Percentiles rank a stretch among this genome's conserved stretches.
phyloP scores from a whole-genome alignment of 2,888 invertebrate species.

The Celastrina argiolus region DNA sequence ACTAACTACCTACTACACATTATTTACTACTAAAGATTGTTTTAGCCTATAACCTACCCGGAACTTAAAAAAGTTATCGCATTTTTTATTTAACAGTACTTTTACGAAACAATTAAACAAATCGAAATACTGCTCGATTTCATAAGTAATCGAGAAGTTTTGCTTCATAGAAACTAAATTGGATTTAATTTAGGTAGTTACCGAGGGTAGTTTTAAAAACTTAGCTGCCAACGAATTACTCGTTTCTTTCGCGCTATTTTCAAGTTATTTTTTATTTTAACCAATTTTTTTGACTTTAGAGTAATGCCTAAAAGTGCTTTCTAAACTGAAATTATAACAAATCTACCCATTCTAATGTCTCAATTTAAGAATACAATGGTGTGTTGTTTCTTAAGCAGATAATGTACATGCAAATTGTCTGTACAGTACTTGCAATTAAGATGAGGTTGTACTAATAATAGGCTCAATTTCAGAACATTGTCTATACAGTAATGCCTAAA shows the following conservation, averaged over 20 bases:
- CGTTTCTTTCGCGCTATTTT: too few relatives aligned
- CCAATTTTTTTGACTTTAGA: too few relatives aligned
- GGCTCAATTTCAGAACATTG: constrained; percentile 21
- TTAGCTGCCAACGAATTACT: too few relatives aligned
- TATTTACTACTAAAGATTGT: too few relatives aligned
- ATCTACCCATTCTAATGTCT: constrained; percentile 35
- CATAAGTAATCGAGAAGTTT: not conserved
- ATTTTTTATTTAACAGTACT: too few relatives aligned
- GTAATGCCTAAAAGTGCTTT: not conserved
- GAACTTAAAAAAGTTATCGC: not conserved
- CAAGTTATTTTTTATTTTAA: too few relatives aligned
- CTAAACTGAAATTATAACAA: not conserved
- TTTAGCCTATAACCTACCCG: not conserved
- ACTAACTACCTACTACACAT: too few relatives aligned
- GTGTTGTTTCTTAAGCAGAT: constrained; percentile 38
- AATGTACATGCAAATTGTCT: constrained; percentile 53
- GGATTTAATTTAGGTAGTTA: not conserved
- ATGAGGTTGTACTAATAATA: constrained; percentile 46
- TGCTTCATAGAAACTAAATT: not conserved
- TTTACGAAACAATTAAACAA: not conserved
- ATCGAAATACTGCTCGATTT: not conserved
- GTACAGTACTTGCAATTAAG: constrained; percentile 51
- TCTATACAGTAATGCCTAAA: constrained; percentile 6
- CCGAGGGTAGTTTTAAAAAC: not conserved
- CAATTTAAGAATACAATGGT: constrained; percentile 39